Evolutionary conservation across 2,888 invertebrate genomes (phyloP), one percentile per base, ranked within the genome.

Genomic region (Hipparchia sbordonii): DNA sequence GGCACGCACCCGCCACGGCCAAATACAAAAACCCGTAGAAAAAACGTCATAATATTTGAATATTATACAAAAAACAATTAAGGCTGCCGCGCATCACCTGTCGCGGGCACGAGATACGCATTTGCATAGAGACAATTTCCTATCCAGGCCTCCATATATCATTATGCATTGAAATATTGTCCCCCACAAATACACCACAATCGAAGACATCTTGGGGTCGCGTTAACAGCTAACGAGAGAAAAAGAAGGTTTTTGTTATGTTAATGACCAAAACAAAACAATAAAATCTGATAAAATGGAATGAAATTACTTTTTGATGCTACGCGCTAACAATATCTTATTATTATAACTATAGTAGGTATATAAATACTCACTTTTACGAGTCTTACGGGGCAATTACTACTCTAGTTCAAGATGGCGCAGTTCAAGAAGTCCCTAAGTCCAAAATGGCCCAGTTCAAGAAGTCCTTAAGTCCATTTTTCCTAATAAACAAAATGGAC

Each of bases 21-120:
- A 79, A 78, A 83, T 82, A 89, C 86, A 93, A 93, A 93, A 90
- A 89, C 80, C 79, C 67, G 72, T 78, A 80, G 82, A 89, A 92
- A 87, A 92, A 92, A 87, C 88, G 85, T 91, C 92, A 92, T 86
- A 91, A 93, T 91, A 93, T 93, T 93, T 93, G 91, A 93, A 93
- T 93, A 93, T 92, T 90, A 87, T 87, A 92, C 87, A 93, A 93
- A 91, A 93, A 93, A 93, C 90, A 93, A 93, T 93, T 92, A 92
- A 90, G 91, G 88, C 89, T 87, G 89, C 91, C 93, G 90, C 89
- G 80, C 87, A 85, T 92, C 93, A 93, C 93, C 93, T 93, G 93
- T 93, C 91, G 91, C 85, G 82, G 85, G 90, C 91, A 91, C 91
- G 91, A 90, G 91, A 90, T 87, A 88, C 84, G 76, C 91, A 93